Evolutionary conservation across 2,797 vertebrate species (phyloP).

Genomic region (Bradypus variegatus): DNA sequence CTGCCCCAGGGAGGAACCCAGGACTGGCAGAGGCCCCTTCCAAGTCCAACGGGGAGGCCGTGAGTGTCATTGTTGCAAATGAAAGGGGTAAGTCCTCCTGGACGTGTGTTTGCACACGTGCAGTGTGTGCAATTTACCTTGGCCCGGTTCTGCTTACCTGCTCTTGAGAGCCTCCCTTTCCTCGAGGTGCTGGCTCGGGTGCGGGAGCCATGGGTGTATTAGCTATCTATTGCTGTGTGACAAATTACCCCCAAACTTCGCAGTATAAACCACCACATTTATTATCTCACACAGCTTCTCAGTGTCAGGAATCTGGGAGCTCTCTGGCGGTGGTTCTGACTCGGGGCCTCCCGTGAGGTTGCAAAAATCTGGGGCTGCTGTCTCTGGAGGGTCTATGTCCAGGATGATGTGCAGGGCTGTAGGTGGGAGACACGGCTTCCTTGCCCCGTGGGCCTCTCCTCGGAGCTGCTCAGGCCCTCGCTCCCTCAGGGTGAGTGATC

Average conservation of each 20-base stretch:
- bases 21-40: neutral
- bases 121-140: neutral
- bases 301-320: neutral
- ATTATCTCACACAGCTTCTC: neutral
- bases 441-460: too few relatives aligned
- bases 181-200: neutral
- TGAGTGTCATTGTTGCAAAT: neutral
- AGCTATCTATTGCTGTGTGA: neutral
- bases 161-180: too few relatives aligned
- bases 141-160: neutral
- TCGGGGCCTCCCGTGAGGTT: neutral
- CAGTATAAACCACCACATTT: neutral
- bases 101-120: neutral
- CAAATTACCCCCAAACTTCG: neutral
- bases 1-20: neutral
- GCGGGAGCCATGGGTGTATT: neutral
- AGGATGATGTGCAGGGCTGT: too few relatives aligned
- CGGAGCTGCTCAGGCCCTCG: too few relatives aligned
- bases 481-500: too few relatives aligned
- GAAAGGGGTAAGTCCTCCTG: neutral
- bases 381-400: too few relatives aligned
- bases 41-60: neutral
- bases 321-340: neutral
- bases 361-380: too few relatives aligned
- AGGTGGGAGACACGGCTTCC: too few relatives aligned